Conservation (phyloP, 1,140 invertebrate species). For the Bradynema listronoti region DNA sequence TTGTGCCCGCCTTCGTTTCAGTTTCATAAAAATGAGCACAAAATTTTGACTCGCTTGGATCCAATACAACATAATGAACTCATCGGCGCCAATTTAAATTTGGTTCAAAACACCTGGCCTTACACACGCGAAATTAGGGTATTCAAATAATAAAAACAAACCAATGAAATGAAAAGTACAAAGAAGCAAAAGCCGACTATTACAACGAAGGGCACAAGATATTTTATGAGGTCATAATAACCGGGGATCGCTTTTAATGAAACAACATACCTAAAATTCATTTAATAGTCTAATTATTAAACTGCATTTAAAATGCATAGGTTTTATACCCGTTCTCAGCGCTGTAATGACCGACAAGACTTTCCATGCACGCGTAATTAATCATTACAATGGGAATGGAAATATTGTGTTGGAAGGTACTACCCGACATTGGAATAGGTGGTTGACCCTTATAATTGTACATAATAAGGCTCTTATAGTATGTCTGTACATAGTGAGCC, state of each 20-base stretch:
- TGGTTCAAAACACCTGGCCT: too few species aligned
- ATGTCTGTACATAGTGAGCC: slow-evolving; percentile 45
- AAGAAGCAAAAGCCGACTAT: slow-evolving; percentile 55
- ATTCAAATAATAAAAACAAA: too few species aligned
- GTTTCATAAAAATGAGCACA: too few species aligned
- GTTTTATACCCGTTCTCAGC: slow-evolving; percentile 38
- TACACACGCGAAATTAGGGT: too few species aligned
- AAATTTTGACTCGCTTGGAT: too few species aligned
- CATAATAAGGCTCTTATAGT: slow-evolving; percentile 46
- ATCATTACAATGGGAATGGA: slow-evolving; percentile 56
- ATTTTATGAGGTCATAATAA: slow-evolving; percentile 56
- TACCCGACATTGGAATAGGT: slow-evolving; percentile 52
- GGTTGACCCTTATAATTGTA: slow-evolving; percentile 36
- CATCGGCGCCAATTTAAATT: too few species aligned
- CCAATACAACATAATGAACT: too few species aligned
- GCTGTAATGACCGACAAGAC: slow-evolving; percentile 39
- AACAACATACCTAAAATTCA: slow-evolving; percentile 41
- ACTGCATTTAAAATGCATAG: background rate
- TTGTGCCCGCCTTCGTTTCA: too few species aligned
- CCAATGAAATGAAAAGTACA: slow-evolving; percentile 51
- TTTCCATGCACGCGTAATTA: slow-evolving; percentile 46
- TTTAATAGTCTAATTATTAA: background rate
- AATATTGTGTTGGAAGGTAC: slow-evolving; percentile 42
- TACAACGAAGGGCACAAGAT: slow-evolving; percentile 54
- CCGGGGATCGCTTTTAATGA: slow-evolving; percentile 52